Evolutionary conservation across 2,113 vertebrate species (phyloP), one percentile per base, ranked within the genome.

Genomic region (Mystacornis crossleyi): DNA sequence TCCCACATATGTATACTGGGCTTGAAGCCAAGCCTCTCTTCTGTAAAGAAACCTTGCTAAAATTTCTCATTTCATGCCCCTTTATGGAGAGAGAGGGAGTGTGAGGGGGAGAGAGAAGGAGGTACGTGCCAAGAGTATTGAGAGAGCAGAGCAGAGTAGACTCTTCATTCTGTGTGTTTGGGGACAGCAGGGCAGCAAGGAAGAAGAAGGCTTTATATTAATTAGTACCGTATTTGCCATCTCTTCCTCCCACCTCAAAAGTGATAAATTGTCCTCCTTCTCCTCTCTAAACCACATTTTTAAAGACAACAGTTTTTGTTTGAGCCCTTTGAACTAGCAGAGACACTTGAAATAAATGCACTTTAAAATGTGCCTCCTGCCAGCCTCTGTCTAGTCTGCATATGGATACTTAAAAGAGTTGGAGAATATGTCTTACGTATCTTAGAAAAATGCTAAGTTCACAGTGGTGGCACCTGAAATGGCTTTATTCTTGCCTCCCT

Each of bases 311-410:
- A 17, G 12, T 47, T 94, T 95, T 51, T 86, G 67, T 96, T 87
- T 90, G 62, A 94, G 47, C 81, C 51, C 90, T 89, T 88, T 93
- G 96, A 94, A 93, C 87, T 96, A 93, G 33, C 67, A 93, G 74
- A 96, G 55, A 74, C 38, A 62, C 88, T 92, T 93, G 86, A 93
- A 95, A 93, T 85, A 96, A 93, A 93, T 86, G 80, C 60, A 43
- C 45, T 93, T 85, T 58, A 18, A 85, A 95, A 81, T 84, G 66
- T 82, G 90, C 92, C 65, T 85, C 84, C 90, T 91, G 88, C 81
- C 95, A 93, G 85, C 81, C 69, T 77, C 71, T 90, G 87, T 84
- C 93, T 86, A 58, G 78, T 92, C 87, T 95, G 83, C 67, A 55
- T 93, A 78, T 25, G 90, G 92, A 96, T 65, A 65, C 91, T 96